Base-by-base conservation (phyloP, 2,888 invertebrate species). In the Acrobasis suavella region DNA sequence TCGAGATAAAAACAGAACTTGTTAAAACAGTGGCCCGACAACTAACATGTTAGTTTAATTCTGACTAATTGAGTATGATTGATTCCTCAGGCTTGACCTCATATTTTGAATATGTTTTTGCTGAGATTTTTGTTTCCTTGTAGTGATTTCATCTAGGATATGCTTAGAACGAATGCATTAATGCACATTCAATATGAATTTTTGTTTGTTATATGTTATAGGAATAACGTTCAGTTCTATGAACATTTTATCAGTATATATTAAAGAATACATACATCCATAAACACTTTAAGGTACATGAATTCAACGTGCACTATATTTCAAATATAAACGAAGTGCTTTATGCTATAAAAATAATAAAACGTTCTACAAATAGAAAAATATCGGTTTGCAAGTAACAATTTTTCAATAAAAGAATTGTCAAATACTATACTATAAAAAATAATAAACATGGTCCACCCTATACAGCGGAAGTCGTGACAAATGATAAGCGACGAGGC, bases 1-100 rank as follows among this genome's bases (percentile, higher is more conserved):
- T 65, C 60, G 58, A 58, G 62, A 62, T 65, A 62, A 62, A 59
- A 51, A 46, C 22, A 55, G 60, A 72, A 68, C 70, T 69, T 61
- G 58, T 42, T 61, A 61, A 65, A 66, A 54, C 54, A n/a, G 49
- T 58, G 32, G 22, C 32, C 15, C 8, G n/a, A 37, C 12, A 22
- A n/a, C 15, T 32, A 32, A 37, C 12, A 22, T 15, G 39, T 60
- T 52, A 16, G 55, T 46, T 32, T 56, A 50, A 56, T 55, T 60
- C 16, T 14, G 51, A 42, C 17, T 39, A 60, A 51, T 51, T 52
- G 60, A 15, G 50, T 56, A 22, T 59, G 55, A 65, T 65, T 60
- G 62, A 62, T 58, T 46, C 22, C 22, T 58, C 17, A 16, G 22
- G 16, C 17, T 1, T 17, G 60, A 17, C 59, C 59, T 60, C 50